Evolutionary conservation across 2,888 invertebrate genomes (phyloP).

Genomic region (Sminthurides aquaticus): DNA sequence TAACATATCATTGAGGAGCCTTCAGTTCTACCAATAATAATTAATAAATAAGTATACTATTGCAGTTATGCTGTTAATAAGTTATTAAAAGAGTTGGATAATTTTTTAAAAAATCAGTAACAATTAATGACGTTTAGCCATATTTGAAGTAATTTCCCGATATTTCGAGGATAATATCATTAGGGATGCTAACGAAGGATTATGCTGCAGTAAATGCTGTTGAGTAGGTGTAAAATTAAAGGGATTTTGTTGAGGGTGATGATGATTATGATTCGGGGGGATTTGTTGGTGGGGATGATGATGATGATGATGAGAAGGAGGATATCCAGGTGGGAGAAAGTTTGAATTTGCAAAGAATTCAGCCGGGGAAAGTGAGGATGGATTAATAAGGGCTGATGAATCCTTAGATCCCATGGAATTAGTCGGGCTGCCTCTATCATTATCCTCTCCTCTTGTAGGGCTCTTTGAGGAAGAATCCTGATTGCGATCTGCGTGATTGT

Average conservation of each 20-base stretch:
- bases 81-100: neutral
- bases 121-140: conserved; percentile 20
- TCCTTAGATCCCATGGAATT: neutral
- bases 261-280: conserved; percentile 1
- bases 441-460: neutral
- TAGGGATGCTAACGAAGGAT: conserved; percentile 36
- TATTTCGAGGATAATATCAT: conserved; percentile 39
- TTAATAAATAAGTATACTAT: too few species aligned
- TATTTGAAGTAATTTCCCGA: conserved; percentile 37
- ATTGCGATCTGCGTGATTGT: neutral
- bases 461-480: neutral
- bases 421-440: neutral
- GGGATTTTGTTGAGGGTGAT: conserved; percentile 8
- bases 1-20: too few species aligned
- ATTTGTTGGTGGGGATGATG: conserved; percentile 8
- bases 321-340: neutral
- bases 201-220: conserved; percentile 35
- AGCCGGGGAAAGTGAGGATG: conserved; percentile 8
- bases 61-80: too few species aligned
- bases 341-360: conserved; percentile 5
- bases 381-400: neutral
- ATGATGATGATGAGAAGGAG: neutral
- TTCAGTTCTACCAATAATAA: too few species aligned
- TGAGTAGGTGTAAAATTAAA: conserved; percentile 19
- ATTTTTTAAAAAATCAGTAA: neutral